phyloP scores from a whole-genome alignment of 2,113 vertebrate species.

The Clarias macrocephalus region DNA sequence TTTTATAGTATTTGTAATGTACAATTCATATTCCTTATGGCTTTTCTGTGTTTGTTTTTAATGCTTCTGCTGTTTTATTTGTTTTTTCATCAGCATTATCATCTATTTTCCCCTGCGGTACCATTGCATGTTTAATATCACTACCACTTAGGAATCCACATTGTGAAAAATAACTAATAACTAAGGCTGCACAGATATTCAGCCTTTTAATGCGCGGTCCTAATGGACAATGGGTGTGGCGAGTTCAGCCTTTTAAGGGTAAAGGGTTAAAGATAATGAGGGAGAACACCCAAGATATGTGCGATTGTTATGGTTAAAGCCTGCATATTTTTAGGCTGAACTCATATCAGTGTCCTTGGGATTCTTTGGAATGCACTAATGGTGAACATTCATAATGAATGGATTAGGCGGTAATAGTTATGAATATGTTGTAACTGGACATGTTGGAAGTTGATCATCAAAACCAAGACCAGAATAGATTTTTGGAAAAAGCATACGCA shows the following conservation, averaged over 20 bases:
- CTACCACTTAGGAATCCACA: background rate
- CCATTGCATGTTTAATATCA: background rate
- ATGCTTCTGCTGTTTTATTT: background rate
- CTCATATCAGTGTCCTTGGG: conserved; percentile 3
- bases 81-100: background rate
- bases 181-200: background rate
- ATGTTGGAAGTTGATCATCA: background rate
- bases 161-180: background rate
- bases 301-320: conserved; percentile 64
- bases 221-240: conserved; percentile 24
- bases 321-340: conserved; percentile 52
- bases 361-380: background rate
- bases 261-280: conserved; percentile 57
- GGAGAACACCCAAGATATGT: conserved; percentile 60
- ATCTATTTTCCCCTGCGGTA: background rate
- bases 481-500: background rate
- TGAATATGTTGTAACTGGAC: background rate
- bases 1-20: background rate
- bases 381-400: background rate
- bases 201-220: background rate
- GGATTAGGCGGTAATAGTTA: background rate
- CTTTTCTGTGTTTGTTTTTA: background rate
- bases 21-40: background rate
- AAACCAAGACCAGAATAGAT: background rate
- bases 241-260: conserved; percentile 38